Evolutionary conservation across 2,797 vertebrate genomes (phyloP).

Genomic region (Sebastes ruberrimus): DNA sequence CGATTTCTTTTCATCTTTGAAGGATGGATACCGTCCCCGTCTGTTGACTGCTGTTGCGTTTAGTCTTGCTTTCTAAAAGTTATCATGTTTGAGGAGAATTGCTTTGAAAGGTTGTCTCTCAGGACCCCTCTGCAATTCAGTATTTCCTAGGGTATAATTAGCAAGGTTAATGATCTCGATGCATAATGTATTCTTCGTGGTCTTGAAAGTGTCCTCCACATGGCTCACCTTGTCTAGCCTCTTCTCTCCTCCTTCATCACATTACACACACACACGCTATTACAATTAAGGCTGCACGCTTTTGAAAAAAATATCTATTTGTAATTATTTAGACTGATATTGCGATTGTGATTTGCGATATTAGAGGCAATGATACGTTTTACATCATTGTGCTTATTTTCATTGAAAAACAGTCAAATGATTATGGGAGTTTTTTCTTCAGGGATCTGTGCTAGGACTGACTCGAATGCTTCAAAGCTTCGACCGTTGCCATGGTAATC

Average conservation of each 20-base stretch:
- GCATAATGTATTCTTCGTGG: conserved; percentile 40
- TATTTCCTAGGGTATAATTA: conserved; percentile 32
- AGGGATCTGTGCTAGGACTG: no score
- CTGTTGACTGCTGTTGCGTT: neutral
- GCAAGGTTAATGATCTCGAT: conserved; percentile 41
- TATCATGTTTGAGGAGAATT: neutral
- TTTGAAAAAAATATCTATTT: neutral
- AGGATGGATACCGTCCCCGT: neutral
- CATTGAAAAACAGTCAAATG: no score
- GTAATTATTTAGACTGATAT: no score
- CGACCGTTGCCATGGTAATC: no score
- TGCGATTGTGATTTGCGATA: no score
- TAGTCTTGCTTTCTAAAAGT: neutral
- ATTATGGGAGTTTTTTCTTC: no score
- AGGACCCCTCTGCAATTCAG: neutral
- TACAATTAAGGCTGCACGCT: no score
- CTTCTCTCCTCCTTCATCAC: neutral
- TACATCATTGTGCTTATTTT: no score
- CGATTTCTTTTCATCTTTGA: neutral
- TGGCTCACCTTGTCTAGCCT: conserved; percentile 9
- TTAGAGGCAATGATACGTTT: no score
- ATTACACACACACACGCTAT: neutral
- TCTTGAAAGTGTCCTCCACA: conserved; percentile 42
- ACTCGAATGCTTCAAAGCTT: no score
- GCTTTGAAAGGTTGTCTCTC: neutral